Evolutionary conservation across 2,113 vertebrate species (phyloP).

Genomic region (Lonchura striata): DNA sequence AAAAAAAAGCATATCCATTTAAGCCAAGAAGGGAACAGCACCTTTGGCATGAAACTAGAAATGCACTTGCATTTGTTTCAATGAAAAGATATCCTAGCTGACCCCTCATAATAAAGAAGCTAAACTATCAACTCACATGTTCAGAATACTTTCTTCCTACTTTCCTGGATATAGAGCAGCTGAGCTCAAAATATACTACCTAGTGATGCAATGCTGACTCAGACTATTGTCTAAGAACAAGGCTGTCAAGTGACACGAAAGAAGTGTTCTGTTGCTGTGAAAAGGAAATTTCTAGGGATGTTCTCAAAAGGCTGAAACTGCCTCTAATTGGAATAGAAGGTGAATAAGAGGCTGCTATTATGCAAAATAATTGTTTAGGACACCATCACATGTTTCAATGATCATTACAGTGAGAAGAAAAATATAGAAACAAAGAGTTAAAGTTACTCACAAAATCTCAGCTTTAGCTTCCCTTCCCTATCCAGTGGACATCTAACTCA

Average conservation of each 20-base stretch:
- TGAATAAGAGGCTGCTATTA: neutral
- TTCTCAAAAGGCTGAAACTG: neutral
- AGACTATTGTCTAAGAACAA: neutral
- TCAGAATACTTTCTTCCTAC: neutral
- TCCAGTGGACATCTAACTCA: neutral
- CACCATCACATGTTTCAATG: neutral
- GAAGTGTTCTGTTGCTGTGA: neutral
- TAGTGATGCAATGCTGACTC: neutral
- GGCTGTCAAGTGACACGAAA: neutral
- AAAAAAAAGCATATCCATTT: neutral
- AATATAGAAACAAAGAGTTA: neutral
- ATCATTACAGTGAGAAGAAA: neutral
- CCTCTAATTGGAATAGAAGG: neutral
- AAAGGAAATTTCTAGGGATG: neutral
- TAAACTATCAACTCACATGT: neutral
- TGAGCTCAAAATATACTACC: neutral
- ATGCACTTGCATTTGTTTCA: neutral
- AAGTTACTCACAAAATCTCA: neutral
- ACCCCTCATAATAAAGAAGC: neutral
- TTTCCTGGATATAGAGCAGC: neutral
- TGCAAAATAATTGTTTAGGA: neutral
- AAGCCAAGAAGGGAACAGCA: neutral
- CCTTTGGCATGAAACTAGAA: neutral
- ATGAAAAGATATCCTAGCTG: neutral
- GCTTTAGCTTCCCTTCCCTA: neutral